Conservation (phyloP, 2,888 invertebrate genomes). For the Hydropsyche betteni region DNA sequence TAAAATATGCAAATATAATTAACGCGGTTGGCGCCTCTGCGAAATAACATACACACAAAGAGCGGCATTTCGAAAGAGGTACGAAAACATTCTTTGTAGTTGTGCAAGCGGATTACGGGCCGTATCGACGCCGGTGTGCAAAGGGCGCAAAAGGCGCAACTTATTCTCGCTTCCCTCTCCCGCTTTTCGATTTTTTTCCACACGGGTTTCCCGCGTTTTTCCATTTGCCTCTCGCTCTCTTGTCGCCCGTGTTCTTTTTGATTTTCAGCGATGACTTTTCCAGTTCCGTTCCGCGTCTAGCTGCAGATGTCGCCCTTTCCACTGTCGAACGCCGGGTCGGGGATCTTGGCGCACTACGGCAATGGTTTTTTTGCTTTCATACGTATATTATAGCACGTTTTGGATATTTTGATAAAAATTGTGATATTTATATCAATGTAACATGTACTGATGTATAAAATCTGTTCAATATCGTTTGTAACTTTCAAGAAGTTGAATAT, state of each 20-base stretch:
- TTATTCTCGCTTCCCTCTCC: not conserved
- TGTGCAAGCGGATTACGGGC: conserved; percentile 24
- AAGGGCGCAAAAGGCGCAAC: conserved; percentile 7
- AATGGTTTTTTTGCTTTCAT: not conserved
- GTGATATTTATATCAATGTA: too few species aligned
- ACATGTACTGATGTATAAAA: too few species aligned
- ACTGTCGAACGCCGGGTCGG: not conserved
- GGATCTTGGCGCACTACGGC: not conserved
- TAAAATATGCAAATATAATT: conserved; percentile 2
- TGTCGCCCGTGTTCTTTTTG: conserved; percentile 39
- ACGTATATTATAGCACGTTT: not conserved
- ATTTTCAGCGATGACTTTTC: conserved; percentile 47
- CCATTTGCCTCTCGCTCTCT: not conserved
- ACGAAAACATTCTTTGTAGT: conserved; percentile 45
- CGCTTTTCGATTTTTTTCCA: too few species aligned
- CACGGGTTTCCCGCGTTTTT: too few species aligned
- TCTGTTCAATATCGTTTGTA: too few species aligned
- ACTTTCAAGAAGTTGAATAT: too few species aligned
- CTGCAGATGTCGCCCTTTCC: conserved; percentile 35
- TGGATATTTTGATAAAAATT: too few species aligned
- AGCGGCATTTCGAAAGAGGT: conserved; percentile 43
- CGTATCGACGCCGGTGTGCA: conserved; percentile 9
- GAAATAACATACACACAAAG: conserved; percentile 34
- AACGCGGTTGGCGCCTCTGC: conserved; percentile 23
- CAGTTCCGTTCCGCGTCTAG: conserved; percentile 39